Conservation (phyloP, 2,888 invertebrate genomes). For the Agapostemon virescens region DNA sequence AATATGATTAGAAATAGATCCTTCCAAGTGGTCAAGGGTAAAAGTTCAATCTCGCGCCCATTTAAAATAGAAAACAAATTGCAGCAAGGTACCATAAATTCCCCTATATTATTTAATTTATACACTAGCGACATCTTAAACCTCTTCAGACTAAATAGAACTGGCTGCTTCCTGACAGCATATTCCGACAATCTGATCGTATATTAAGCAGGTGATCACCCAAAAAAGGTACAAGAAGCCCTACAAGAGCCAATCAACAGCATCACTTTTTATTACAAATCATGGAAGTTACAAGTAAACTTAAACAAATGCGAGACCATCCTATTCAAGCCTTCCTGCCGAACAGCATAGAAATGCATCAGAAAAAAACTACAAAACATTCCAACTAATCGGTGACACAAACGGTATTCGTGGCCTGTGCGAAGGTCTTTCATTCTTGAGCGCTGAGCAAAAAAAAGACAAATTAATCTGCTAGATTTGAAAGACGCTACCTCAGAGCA, state of each 20-base stretch:
- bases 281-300: conserved; percentile 55
- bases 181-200: conserved; percentile 48
- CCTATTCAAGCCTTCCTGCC: conserved; percentile 34
- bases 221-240: neutral
- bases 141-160: conserved; percentile 10
- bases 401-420: too few species aligned
- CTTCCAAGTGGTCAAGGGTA: too few species aligned
- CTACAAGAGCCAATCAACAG: neutral
- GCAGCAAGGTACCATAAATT: conserved; percentile 53
- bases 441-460: too few species aligned
- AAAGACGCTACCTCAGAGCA: too few species aligned
- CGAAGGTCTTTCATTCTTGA: too few species aligned
- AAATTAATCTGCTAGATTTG: too few species aligned
- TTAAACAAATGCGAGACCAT: conserved; percentile 56
- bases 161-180: conserved; percentile 3
- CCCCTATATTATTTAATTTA: conserved; percentile 40
- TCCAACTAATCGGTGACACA: neutral
- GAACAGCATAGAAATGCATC: neutral
- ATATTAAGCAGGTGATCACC: conserved; percentile 10
- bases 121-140: conserved; percentile 23
- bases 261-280: conserved; percentile 23
- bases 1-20: conserved; percentile 28
- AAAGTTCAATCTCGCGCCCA: too few species aligned
- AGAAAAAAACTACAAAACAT: neutral
- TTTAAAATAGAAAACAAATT: conserved; percentile 33